Base-by-base conservation (phyloP, 1,140 invertebrate species). In the Macrobrachium nipponense region DNA sequence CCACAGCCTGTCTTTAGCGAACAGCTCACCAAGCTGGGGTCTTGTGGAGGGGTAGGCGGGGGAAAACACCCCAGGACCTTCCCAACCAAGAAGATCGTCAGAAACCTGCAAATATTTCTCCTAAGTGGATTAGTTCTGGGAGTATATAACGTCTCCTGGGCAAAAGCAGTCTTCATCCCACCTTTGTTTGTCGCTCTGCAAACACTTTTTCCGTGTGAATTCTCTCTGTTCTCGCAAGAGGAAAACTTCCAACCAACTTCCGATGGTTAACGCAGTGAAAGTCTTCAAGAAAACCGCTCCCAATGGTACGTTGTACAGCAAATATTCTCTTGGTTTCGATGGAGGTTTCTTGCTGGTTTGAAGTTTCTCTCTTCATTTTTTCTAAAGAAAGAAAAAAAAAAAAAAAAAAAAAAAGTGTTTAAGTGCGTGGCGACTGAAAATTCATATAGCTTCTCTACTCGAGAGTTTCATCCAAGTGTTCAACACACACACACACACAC, bases 281-380 rank as follows among this genome's bases (percentile, higher is more conserved):
- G 89, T 89, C 70, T 89, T 89, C 87, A 89, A 89, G 82, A 89
- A 89, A 77, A 89, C 87, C 72, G 87, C 87, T 66, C 89, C 89
- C 27, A 89, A 89, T 88, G 89, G 89, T 89, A 82, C 17, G 88
- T 82, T 75, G 3, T 12, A 51, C 51, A 51, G 12, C 8, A 51
- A 51, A 51, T 51, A 51, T 51, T 12, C 51, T 51, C 7, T 3
- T 51, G 51, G 51, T 36, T 36, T 36, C 27, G 27, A 36, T 36
- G 27, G 27, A 36, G 27, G 27, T 36, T 36, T 36, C 27, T 36
- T 36, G 27, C 27, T 36, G 27, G 27, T 36, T 36, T 36, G 27
- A 36, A 36, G 27, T 36, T 36, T 4, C 27, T 4, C 27, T 36
- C 27, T 36, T 36, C 4, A 2, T 36, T 12, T 12, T n/a, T n/a